Evolutionary conservation across 2,113 vertebrate species (phyloP).

Genomic region (Erythrocercus mccallii): DNA sequence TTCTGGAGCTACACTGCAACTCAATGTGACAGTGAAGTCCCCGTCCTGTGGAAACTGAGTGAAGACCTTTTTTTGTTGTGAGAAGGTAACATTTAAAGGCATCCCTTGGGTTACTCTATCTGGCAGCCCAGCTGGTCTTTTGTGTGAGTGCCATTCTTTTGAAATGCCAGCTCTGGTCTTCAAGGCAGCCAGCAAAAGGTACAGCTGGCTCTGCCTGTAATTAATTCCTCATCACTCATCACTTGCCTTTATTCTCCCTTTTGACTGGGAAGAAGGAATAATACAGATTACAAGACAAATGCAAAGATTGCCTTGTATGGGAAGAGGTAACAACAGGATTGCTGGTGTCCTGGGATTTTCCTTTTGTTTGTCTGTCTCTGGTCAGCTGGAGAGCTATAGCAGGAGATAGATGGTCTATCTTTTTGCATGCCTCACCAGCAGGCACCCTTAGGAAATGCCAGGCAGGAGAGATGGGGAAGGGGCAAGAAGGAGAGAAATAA

Average conservation of each 20-base stretch:
- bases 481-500: neutral
- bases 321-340: neutral
- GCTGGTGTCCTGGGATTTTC: neutral
- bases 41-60: neutral
- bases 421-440: neutral
- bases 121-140: constrained; percentile 73
- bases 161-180: constrained; percentile 70
- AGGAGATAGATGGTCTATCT: neutral
- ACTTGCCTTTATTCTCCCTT: constrained; percentile 35
- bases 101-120: constrained; percentile 51
- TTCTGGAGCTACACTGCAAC: neutral
- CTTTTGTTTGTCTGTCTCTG: neutral
- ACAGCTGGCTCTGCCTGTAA: neutral
- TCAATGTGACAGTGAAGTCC: neutral
- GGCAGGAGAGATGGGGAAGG: neutral
- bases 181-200: constrained; percentile 46
- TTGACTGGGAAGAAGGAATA: constrained; percentile 9
- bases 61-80: constrained; percentile 23
- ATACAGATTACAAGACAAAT: constrained; percentile 29
- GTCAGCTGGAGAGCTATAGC: neutral
- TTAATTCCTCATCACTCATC: constrained; percentile 38
- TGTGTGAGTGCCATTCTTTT: constrained; percentile 56
- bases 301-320: neutral
- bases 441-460: neutral
- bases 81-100: constrained; percentile 72